Percentiles rank a stretch among this genome's conserved stretches.
phyloP scores from a whole-genome alignment of 92 coral and sea anemone genomes.

The Porites evermanni region DNA sequence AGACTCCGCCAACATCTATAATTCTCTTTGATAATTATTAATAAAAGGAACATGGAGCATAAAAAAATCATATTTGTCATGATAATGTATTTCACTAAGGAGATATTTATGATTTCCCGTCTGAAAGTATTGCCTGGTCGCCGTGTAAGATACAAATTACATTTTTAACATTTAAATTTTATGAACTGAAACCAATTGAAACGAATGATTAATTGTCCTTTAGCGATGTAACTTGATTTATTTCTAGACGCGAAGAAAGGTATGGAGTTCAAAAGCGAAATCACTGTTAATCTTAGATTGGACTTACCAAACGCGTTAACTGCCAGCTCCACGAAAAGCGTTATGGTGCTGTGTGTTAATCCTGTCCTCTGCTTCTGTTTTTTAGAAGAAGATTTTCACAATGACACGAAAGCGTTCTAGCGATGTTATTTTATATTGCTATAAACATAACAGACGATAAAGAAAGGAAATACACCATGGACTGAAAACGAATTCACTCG shows the following conservation, averaged over 20 bases:
- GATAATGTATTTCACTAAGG: too few relatives aligned
- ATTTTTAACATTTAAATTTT: too few relatives aligned
- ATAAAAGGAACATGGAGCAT: too few relatives aligned
- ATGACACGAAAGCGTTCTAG: neutral
- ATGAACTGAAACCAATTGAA: too few relatives aligned
- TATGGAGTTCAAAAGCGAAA: neutral
- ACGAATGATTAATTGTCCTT: neutral
- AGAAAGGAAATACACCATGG: neutral
- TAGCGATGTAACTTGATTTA: neutral
- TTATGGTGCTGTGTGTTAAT: too few relatives aligned
- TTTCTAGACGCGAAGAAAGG: neutral
- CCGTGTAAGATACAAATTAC: too few relatives aligned
- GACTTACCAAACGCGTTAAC: conserved; percentile 16
- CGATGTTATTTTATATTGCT: neutral
- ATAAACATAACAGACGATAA: neutral
- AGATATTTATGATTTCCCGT: too few relatives aligned
- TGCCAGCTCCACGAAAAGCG: neutral
- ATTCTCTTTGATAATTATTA: too few relatives aligned
- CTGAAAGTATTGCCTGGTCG: too few relatives aligned
- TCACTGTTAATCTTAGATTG: neutral
- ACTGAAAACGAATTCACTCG: neutral
- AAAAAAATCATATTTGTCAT: too few relatives aligned
- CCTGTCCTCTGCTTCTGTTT: neutral
- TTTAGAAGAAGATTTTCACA: neutral
- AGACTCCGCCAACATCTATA: too few relatives aligned